These are phyloP conservation scores for Sphenopsis melanotis DNA, from an alignment of 2,797 vertebrate species.

Conservation along the genomic window DNA sequence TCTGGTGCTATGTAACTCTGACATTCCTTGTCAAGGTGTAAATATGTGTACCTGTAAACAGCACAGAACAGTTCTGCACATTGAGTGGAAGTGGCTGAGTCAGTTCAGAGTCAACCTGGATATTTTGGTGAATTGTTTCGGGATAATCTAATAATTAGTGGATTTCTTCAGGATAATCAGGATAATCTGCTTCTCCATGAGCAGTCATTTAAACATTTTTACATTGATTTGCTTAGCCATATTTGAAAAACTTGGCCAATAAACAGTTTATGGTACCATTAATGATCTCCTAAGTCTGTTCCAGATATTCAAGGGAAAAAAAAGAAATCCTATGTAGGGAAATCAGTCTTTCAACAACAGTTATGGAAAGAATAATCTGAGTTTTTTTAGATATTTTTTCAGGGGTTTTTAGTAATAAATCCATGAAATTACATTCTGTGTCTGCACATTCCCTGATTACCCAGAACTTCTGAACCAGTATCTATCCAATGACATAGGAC, in stretches of 20 bases:
- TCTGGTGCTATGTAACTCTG: not conserved
- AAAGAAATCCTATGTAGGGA: not conserved
- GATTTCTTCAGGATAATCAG: not conserved
- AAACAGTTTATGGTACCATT: not conserved
- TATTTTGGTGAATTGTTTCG: not conserved
- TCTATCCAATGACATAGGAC: not conserved
- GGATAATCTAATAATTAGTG: not conserved
- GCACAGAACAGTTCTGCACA: not conserved
- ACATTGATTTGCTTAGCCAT: not conserved
- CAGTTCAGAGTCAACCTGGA: not conserved
- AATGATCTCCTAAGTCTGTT: not conserved
- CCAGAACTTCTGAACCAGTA: not conserved
- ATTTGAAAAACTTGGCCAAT: not conserved
- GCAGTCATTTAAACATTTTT: not conserved
- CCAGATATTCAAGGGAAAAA: not conserved
- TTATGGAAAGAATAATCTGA: not conserved
- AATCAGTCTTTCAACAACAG: not conserved
- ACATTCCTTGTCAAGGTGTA: not conserved
- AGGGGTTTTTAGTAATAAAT: not conserved
- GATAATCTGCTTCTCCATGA: not conserved
- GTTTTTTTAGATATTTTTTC: not conserved
- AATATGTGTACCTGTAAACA: not conserved
- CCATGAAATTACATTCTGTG: not conserved
- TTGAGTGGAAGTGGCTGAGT: fast-evolving
- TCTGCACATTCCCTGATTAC: not conserved